A percentile compares a stretch with the other conserved stretches of the same genome.
Conservation (phyloP, 2,797 vertebrate species). For the Pangasius mekongensis region DNA sequence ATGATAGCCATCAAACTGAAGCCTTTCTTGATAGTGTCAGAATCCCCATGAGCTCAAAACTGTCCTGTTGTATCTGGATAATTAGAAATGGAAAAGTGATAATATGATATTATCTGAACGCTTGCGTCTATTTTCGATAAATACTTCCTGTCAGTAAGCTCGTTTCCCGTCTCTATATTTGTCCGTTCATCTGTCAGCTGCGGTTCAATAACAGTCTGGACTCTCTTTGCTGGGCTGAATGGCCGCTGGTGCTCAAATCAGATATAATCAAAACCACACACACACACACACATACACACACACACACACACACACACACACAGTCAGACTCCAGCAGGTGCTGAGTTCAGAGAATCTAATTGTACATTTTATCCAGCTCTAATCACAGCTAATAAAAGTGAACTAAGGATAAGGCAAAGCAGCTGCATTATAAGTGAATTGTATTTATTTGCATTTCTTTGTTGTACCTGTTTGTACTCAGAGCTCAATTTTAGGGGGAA, state of each 20-base stretch:
- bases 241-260: constrained; percentile 58
- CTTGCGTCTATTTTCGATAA: constrained; percentile 8
- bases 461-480: not conserved
- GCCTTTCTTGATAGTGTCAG: constrained; percentile 1
- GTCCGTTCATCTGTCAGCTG: constrained; percentile 43
- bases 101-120: constrained; percentile 16
- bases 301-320: constrained; percentile 9
- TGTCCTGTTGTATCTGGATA: not conserved
- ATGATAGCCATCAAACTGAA: constrained; percentile 10
- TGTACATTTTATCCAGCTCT: constrained; percentile 71
- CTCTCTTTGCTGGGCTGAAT: constrained; percentile 17
- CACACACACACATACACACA: constrained; percentile 52
- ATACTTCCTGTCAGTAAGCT: constrained; percentile 4
- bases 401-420: constrained; percentile 49
- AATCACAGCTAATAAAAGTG: constrained; percentile 74
- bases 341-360: constrained; percentile 67
- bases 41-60: not conserved
- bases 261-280: constrained; percentile 60
- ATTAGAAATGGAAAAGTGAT: constrained; percentile 21
- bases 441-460: not conserved
- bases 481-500: not conserved
- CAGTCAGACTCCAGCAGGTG: constrained; percentile 53
- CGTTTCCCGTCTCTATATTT: constrained; percentile 19
- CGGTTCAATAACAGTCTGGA: constrained; percentile 28
- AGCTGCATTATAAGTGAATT: not conserved